Evolutionary conservation across 2,888 invertebrate species (phyloP).

Genomic region (Brachypalpus laphriformis): DNA sequence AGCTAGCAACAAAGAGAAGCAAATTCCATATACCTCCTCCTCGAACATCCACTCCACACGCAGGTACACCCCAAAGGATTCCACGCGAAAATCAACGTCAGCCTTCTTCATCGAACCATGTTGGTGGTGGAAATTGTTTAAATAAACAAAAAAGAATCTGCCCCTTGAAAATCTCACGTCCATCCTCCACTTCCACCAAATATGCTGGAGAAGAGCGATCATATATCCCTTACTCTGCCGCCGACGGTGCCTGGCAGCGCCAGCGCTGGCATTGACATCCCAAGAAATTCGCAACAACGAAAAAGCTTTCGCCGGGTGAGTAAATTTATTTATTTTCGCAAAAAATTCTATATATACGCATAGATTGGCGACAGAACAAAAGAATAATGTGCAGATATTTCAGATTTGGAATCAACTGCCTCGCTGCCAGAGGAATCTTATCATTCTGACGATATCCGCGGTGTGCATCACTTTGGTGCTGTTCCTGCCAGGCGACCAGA

Average conservation of each 20-base stretch:
- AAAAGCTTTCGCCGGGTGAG: slow-evolving; percentile 81
- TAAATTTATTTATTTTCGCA: slow-evolving; percentile 20
- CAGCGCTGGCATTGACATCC: slow-evolving; percentile 69
- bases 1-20: slow-evolving; percentile 1
- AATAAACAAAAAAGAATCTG: slow-evolving; percentile 41
- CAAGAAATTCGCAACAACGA: slow-evolving; percentile 75
- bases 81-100: slow-evolving; percentile 6
- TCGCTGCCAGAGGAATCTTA: slow-evolving; percentile 90
- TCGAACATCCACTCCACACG: too few species aligned
- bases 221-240: slow-evolving; percentile 80
- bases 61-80: too few species aligned
- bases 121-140: slow-evolving; percentile 46
- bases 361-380: background rate
- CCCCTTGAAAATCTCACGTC: background rate
- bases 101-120: slow-evolving; percentile 25
- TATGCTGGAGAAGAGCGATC: slow-evolving; percentile 78
- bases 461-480: slow-evolving; percentile 85
- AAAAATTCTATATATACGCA: background rate
- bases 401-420: slow-evolving; percentile 95
- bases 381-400: slow-evolving; percentile 6
- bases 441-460: slow-evolving; percentile 86
- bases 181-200: slow-evolving; percentile 12
- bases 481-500: slow-evolving; percentile 84
- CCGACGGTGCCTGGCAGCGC: slow-evolving; percentile 74
- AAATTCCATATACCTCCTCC: too few species aligned